Percentiles rank a stretch among this genome's conserved stretches.
Conservation (phyloP, 2,113 vertebrate species). For the Amia ocellicauda region DNA sequence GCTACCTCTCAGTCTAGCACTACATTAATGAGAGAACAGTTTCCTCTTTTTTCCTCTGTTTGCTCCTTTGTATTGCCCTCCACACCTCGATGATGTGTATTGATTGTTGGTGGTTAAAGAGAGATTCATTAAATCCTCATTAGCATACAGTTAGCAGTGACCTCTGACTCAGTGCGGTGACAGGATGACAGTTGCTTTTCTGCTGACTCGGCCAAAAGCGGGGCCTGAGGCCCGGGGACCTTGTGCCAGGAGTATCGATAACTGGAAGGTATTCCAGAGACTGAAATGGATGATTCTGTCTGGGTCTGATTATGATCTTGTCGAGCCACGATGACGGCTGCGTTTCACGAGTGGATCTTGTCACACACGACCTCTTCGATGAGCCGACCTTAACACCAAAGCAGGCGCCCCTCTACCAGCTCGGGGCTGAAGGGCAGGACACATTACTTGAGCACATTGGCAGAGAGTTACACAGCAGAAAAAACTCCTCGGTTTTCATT, state of each 20-base stretch:
- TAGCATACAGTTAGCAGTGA: slow-evolving; percentile 66
- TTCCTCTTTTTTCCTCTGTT: slow-evolving; percentile 43
- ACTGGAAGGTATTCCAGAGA: slow-evolving; percentile 41
- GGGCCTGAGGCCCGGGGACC: slow-evolving; percentile 39
- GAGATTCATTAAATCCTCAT: slow-evolving; percentile 43
- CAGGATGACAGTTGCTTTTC: slow-evolving; percentile 54
- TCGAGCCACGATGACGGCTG: background rate
- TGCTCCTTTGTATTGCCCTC: slow-evolving; percentile 43
- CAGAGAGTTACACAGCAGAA: too few relatives aligned
- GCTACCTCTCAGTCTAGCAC: too few relatives aligned
- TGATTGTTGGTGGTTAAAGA: slow-evolving; percentile 47
- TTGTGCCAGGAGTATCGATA: slow-evolving; percentile 64
- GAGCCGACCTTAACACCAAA: too few relatives aligned
- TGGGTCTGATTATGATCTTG: slow-evolving; percentile 47
- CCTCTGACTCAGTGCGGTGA: slow-evolving; percentile 44
- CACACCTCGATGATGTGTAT: slow-evolving; percentile 48
- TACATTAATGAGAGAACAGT: too few relatives aligned
- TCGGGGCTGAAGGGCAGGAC: too few relatives aligned
- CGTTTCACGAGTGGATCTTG: background rate
- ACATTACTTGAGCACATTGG: too few relatives aligned
- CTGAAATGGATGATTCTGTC: slow-evolving; percentile 43
- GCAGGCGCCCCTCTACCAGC: too few relatives aligned
- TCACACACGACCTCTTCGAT: background rate
- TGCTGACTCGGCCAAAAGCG: slow-evolving; percentile 55
- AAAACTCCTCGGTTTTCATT: too few relatives aligned